phyloP scores from a whole-genome alignment of 92 coral and sea anemone species.

The Palythoa grandiflora region DNA sequence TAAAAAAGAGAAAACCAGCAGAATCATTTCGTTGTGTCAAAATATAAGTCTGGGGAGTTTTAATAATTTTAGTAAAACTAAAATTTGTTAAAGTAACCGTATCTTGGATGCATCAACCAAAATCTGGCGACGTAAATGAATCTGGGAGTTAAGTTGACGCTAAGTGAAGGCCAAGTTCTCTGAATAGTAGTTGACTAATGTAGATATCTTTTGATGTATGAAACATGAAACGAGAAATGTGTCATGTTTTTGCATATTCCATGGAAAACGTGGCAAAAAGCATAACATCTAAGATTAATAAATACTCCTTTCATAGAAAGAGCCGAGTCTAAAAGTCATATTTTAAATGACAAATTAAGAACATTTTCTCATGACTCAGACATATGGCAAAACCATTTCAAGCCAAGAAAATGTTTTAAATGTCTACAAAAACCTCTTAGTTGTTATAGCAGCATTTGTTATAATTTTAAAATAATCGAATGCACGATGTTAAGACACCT shows the following conservation, averaged over 20 bases:
- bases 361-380: too few species aligned
- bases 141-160: not conserved
- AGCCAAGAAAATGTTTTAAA: not conserved
- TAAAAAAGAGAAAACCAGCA: not conserved
- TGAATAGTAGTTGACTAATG: not conserved
- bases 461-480: not conserved
- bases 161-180: not conserved
- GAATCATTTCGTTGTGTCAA: not conserved
- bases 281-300: not conserved
- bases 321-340: too few species aligned
- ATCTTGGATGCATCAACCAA: not conserved
- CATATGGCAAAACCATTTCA: not conserved
- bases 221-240: slow-evolving; percentile 7
- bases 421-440: not conserved
- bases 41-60: not conserved
- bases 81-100: not conserved
- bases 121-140: not conserved
- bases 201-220: slow-evolving; percentile 6
- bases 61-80: not conserved
- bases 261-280: not conserved
- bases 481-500: not conserved
- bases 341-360: too few species aligned
- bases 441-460: not conserved
- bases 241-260: not conserved
- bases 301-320: too few species aligned